These are phyloP conservation scores for Alethe diademata DNA, from an alignment of 2,113 vertebrate species.

Conservation along the genomic window DNA sequence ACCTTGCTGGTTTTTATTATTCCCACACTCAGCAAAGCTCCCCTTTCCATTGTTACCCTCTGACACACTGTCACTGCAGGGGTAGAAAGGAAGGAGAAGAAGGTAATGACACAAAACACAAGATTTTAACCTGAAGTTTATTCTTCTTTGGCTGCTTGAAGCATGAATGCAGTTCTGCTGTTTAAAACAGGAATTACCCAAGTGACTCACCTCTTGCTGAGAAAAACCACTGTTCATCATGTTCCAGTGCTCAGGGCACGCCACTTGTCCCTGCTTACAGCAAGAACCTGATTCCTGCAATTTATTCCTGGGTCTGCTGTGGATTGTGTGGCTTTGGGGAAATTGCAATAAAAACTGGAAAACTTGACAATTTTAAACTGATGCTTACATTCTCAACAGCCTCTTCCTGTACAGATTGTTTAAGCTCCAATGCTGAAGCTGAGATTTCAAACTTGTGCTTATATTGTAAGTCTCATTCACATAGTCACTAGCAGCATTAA, in stretches of 20 bases:
- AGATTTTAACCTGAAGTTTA: constrained; percentile 15
- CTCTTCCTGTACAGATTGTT: background rate
- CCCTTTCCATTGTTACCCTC: background rate
- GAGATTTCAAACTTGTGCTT: background rate
- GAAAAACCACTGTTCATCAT: background rate
- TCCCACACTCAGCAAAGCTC: background rate
- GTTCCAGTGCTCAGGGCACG: background rate
- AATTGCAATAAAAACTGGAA: background rate
- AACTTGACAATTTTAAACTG: background rate
- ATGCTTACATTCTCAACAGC: background rate
- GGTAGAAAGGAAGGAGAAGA: background rate
- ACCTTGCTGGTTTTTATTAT: background rate
- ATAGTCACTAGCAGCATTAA: background rate
- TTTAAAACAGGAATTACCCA: background rate
- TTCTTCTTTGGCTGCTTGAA: background rate
- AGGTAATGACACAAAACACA: background rate
- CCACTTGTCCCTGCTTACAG: background rate
- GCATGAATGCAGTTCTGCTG: background rate
- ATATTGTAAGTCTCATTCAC: background rate
- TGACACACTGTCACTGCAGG: background rate
- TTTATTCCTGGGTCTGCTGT: background rate
- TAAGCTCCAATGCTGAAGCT: background rate
- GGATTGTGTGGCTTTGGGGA: background rate
- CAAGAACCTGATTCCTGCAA: background rate
- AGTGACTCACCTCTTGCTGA: background rate